Base-by-base conservation (phyloP, 2,113 vertebrate species). In the Proterorhinus semilunaris region DNA sequence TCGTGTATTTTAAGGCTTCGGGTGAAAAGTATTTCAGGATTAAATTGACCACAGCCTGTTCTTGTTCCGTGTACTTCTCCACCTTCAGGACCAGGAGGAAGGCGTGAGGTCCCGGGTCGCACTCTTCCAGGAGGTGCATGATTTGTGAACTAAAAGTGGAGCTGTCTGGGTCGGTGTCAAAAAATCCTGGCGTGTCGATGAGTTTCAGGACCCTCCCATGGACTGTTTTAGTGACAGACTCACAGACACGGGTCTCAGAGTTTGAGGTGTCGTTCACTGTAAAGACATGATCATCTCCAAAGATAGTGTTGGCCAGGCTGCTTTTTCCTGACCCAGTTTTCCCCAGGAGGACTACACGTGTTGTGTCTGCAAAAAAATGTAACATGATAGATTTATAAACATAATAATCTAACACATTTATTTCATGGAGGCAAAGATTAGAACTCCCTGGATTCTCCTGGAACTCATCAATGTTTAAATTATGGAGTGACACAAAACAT, bases 311-410 rank as follows among this genome's bases (percentile, higher is more conserved):
- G 7, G 12, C 58, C 58, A 61, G 13, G 42, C 58, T 61, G 58
- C 58, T 61, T 61, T 61, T 61, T 44, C 58, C 58, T 61, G 42
- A 3, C n/a, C 58, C 58, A 8, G 58, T 44, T 61, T 61, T 61
- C 13, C 58, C 55, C 21, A 58, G 27, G 6, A 58, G 55, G 4
- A 58, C 10, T 2, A 58, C 12, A 4, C 55, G 10, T 27, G 5
- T 27, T 11, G 53, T 36, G 10, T 42, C 55, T 58, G 55, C 11
- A 36, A n/a, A 58, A 13, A 1, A 36, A 36, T 36, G 27, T 36
- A 36, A 36, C 4, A 36, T 0, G n/a, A n/a, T n/a, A n/a, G n/a
- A 36, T 36, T 36, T 1, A 36, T 36, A 21, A 6, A 6, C 45
- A 46, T 7, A 46, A 21, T 2, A 21, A 21, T 21, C 21, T 36